phyloP scores from a whole-genome alignment of 2,113 vertebrate genomes.

The Cinclus mexicanus region DNA sequence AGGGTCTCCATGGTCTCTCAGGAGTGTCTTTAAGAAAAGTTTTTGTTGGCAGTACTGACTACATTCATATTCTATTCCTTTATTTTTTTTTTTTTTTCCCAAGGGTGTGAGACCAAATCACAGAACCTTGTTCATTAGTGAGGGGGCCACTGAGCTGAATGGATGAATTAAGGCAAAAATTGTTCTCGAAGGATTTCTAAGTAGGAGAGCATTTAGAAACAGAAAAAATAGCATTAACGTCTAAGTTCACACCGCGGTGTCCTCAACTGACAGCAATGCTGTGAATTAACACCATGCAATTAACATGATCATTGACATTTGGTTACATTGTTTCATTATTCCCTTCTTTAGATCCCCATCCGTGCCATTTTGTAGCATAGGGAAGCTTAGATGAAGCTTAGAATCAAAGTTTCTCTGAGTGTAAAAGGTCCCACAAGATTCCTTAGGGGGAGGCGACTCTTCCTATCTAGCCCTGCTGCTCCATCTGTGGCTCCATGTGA shows the following conservation, averaged over 20 bases:
- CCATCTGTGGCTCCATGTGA: not conserved
- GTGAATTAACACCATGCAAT: not conserved
- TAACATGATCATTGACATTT: not conserved
- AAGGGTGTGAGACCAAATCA: not conserved
- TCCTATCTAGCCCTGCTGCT: not conserved
- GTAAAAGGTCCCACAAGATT: not conserved
- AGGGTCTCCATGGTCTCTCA: not conserved
- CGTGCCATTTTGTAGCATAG: not conserved
- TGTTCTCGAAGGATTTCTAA: not conserved
- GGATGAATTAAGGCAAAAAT: not conserved
- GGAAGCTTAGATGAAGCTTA: not conserved
- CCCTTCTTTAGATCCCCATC: not conserved
- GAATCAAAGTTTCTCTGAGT: not conserved
- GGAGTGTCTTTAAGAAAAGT: not conserved
- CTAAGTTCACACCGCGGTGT: not conserved
- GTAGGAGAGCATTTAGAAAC: not conserved
- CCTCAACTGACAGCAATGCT: not conserved
- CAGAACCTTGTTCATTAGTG: not conserved
- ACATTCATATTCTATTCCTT: not conserved
- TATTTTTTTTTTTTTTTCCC: not conserved
- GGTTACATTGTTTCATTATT: not conserved
- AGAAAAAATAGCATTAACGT: not conserved
- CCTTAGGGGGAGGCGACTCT: rapidly evolving
- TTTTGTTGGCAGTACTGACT: not conserved
- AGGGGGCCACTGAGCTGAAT: not conserved